Conservation (phyloP, 1,140 invertebrate species). For the Laupala kohalensis region DNA sequence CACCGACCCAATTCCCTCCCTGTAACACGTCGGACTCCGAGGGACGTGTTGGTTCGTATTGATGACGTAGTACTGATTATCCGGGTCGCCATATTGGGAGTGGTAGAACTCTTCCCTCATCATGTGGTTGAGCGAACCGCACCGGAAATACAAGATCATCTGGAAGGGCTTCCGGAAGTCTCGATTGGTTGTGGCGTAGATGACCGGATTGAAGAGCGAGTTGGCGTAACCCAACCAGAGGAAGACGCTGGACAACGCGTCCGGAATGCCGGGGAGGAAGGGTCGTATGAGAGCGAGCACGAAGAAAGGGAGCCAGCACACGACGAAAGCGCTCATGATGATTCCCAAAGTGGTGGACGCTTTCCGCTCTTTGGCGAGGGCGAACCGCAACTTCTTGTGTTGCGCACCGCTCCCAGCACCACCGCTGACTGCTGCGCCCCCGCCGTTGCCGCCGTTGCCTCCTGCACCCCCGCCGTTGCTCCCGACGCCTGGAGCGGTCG, state of each 20-base stretch:
- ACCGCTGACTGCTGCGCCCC: not conserved
- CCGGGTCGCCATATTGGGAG: slow-evolving; percentile 73
- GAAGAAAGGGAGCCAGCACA: slow-evolving; percentile 97
- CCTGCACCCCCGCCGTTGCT: not conserved
- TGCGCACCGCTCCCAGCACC: not conserved
- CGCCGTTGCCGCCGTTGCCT: not conserved
- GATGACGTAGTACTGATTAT: slow-evolving; percentile 9
- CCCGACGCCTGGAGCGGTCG: too few relatives aligned
- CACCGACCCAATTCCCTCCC: not conserved
- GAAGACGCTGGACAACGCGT: slow-evolving; percentile 44
- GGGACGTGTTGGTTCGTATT: slow-evolving; percentile 2
- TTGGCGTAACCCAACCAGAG: slow-evolving; percentile 91
- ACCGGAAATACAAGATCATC: slow-evolving; percentile 77
- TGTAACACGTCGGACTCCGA: not conserved
- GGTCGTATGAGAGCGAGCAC: slow-evolving; percentile 75
- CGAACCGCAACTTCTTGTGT: slow-evolving; percentile 14
- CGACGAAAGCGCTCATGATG: slow-evolving; percentile 91
- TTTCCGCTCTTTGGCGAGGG: slow-evolving; percentile 28
- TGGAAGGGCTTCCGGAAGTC: slow-evolving; percentile 89
- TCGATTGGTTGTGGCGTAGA: slow-evolving; percentile 75
- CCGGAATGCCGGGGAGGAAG: slow-evolving; percentile 48
- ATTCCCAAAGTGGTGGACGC: slow-evolving; percentile 93
- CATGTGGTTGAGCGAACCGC: slow-evolving; percentile 75
- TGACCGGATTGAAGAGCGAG: slow-evolving; percentile 82
- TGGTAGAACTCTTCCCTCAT: slow-evolving; percentile 88